Percentiles rank a stretch among this genome's conserved stretches.
Evolutionary conservation across 2,888 invertebrate species (phyloP).

Genomic region (Stictocephala bisonia): DNA sequence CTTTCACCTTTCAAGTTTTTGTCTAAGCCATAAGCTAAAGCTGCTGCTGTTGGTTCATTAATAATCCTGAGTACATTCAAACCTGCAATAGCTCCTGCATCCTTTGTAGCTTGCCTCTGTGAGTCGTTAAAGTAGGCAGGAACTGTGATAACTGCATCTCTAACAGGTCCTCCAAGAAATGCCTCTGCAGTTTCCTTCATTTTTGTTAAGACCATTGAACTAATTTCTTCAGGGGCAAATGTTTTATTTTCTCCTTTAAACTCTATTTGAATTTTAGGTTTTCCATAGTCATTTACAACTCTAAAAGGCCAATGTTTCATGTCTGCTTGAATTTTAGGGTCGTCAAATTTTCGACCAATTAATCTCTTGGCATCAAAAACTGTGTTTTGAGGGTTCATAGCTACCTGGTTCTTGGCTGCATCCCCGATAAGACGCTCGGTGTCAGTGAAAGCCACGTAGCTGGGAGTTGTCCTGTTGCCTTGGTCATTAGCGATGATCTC

Average conservation of each 20-base stretch:
- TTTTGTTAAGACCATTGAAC: constrained; percentile 73
- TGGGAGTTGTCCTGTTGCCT: constrained; percentile 83
- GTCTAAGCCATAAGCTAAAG: constrained; percentile 82
- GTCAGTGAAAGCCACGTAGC: constrained; percentile 74
- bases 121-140: constrained; percentile 72
- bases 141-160: constrained; percentile 82
- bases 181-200: constrained; percentile 79
- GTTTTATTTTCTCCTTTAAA: constrained; percentile 73
- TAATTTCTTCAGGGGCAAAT: constrained; percentile 78
- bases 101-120: constrained; percentile 81
- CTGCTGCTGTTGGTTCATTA: constrained; percentile 91
- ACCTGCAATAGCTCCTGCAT: constrained; percentile 87
- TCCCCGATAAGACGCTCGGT: constrained; percentile 67
- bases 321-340: constrained; percentile 79
- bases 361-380: constrained; percentile 84
- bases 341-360: constrained; percentile 75
- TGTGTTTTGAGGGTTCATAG: constrained; percentile 73
- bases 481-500: constrained; percentile 88
- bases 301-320: constrained; percentile 89
- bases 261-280: constrained; percentile 76
- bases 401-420: constrained; percentile 70
- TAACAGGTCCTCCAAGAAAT: constrained; percentile 67
- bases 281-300: constrained; percentile 73
- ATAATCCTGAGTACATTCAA: constrained; percentile 90
- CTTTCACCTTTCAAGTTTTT: constrained; percentile 71